Evolutionary conservation across 2,113 vertebrate species (phyloP).

Genomic region (Hylia prasina): DNA sequence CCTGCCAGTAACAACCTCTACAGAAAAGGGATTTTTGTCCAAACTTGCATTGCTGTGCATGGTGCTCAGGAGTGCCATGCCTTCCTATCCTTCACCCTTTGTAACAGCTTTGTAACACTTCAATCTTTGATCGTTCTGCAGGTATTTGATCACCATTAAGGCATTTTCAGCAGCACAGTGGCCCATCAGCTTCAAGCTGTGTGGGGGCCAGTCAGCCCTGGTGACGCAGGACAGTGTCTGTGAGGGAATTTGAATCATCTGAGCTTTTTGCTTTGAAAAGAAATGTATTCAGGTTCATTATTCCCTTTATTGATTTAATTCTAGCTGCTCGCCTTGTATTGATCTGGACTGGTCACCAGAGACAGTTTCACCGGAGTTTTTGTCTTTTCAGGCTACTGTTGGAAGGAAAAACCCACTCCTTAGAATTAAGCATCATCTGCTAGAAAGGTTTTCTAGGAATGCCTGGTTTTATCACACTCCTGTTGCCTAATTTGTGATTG

Average conservation of each 20-base stretch:
- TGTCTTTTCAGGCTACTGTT: not conserved
- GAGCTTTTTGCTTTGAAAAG: not conserved
- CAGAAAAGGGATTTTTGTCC: not conserved
- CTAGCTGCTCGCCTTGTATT: not conserved
- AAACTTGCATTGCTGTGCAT: not conserved
- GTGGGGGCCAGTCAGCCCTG: not conserved
- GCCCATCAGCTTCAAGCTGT: not conserved
- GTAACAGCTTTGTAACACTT: not conserved
- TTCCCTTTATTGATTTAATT: constrained; percentile 28
- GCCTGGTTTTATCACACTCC: not conserved
- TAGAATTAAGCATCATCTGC: not conserved
- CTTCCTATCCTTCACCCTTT: not conserved
- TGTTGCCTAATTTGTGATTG: not conserved
- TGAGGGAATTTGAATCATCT: not conserved
- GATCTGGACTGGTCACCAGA: not conserved
- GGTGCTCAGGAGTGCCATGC: not conserved
- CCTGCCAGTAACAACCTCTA: not conserved
- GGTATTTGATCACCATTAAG: not conserved
- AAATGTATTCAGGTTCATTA: not conserved
- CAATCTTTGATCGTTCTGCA: not conserved
- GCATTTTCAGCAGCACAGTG: not conserved
- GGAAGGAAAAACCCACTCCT: not conserved
- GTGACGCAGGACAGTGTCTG: not conserved
- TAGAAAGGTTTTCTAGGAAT: not conserved
- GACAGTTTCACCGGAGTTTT: not conserved